These are phyloP conservation scores for Ridgeia piscesae DNA, from an alignment of 1,140 invertebrate genomes.

Conservation along the genomic window DNA sequence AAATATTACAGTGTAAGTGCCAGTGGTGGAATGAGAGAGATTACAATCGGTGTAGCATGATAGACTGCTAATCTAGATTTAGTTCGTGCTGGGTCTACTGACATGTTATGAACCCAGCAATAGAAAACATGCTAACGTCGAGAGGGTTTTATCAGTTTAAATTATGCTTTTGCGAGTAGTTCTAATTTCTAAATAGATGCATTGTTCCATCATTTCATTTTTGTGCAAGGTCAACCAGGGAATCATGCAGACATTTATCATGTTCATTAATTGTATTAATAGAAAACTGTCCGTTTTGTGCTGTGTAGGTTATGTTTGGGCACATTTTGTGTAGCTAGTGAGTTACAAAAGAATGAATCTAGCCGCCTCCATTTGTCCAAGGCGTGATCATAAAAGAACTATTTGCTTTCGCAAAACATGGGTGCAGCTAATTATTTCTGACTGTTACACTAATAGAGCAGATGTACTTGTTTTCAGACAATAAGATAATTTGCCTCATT, in stretches of 20 bases:
- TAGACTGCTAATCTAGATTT: not conserved
- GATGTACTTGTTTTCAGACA: not conserved
- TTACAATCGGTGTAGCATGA: not conserved
- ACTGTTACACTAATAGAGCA: not conserved
- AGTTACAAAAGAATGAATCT: not conserved
- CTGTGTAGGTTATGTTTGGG: not conserved
- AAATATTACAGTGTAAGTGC: not conserved
- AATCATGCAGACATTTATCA: not conserved
- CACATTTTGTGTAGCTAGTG: not conserved
- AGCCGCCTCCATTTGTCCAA: not conserved
- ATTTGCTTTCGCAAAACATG: not conserved
- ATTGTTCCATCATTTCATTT: not conserved
- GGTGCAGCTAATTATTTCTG: not conserved
- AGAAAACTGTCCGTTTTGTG: not conserved
- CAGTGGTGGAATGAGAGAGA: not conserved
- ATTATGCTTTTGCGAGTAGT: not conserved
- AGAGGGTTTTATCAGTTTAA: not conserved
- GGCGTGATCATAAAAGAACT: not conserved
- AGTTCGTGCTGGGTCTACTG: not conserved
- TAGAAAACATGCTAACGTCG: not conserved
- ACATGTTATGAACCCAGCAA: not conserved
- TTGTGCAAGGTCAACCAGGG: not conserved
- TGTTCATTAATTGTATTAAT: not conserved
- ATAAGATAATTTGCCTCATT: not conserved
- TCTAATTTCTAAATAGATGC: not conserved